Evolutionary conservation across 2,797 vertebrate species (phyloP).

Genomic region (Falco concolor): DNA sequence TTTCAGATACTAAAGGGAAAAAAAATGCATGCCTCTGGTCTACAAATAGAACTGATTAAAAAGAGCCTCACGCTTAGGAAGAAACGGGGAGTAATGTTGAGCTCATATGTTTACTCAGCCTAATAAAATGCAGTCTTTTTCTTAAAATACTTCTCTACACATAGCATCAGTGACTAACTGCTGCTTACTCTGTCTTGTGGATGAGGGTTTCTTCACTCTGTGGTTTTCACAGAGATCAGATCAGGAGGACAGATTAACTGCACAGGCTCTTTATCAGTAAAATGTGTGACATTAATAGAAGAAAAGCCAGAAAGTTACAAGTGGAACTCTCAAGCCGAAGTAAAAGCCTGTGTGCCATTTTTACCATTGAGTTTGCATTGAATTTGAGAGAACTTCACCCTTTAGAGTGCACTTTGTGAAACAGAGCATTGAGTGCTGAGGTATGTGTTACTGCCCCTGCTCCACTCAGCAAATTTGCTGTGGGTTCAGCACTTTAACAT

Average conservation of each 20-base stretch:
- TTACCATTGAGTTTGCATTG: neutral
- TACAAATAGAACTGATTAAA: slow-evolving; percentile 34
- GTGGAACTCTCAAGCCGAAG: neutral
- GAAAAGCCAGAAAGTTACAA: neutral
- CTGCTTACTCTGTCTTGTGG: neutral
- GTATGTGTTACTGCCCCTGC: neutral
- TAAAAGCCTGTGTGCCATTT: neutral
- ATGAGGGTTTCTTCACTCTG: neutral
- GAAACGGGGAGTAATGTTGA: slow-evolving; percentile 61
- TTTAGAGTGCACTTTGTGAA: neutral
- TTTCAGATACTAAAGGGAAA: slow-evolving; percentile 23
- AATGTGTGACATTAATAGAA: neutral
- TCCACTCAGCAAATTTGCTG: slow-evolving; percentile 44
- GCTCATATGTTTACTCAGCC: slow-evolving; percentile 70
- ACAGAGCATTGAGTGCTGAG: slow-evolving; percentile 2
- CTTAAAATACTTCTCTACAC: slow-evolving; percentile 24
- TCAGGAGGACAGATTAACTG: neutral
- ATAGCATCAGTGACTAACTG: slow-evolving; percentile 4
- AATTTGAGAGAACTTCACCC: neutral
- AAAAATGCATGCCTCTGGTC: slow-evolving; percentile 1
- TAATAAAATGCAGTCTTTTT: slow-evolving; percentile 62
- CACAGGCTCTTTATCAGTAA: neutral
- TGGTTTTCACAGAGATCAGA: neutral
- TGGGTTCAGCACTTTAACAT: neutral
- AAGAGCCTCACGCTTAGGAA: neutral